A percentile compares a stretch with the other conserved stretches of the same genome.
These are phyloP conservation scores for Lumbricus terrestris DNA, from an alignment of 2,888 invertebrate species.

Conservation along the genomic window DNA sequence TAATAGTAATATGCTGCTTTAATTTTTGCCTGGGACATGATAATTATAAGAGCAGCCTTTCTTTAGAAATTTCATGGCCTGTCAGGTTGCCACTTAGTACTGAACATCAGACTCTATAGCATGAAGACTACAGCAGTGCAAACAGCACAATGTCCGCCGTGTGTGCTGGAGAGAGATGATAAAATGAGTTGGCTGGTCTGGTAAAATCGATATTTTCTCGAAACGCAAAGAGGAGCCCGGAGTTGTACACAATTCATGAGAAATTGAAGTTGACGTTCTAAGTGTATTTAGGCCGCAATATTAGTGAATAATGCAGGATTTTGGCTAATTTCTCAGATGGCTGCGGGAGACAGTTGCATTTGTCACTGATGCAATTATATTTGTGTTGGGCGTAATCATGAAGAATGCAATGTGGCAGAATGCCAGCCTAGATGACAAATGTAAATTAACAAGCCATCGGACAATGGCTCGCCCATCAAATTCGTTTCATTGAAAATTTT, in stretches of 20 bases:
- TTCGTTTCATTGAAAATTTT: slow-evolving; percentile 14
- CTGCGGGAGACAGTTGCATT: background rate
- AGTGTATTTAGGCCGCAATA: slow-evolving; percentile 11
- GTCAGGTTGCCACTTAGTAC: slow-evolving; percentile 3
- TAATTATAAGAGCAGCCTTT: background rate
- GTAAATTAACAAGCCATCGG: slow-evolving; percentile 12
- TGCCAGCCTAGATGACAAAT: slow-evolving; percentile 13
- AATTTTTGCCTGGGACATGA: background rate
- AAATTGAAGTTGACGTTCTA: slow-evolving; percentile 11
- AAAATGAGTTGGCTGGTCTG: background rate
- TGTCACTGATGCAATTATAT: slow-evolving; percentile 14
- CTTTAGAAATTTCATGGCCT: background rate
- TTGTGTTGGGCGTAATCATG: background rate
- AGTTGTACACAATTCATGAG: background rate
- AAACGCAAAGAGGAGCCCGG: background rate
- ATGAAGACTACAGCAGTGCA: background rate
- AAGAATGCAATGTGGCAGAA: slow-evolving; percentile 13
- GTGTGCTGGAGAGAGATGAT: background rate
- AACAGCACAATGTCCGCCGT: background rate
- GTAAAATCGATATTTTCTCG: slow-evolving; percentile 4
- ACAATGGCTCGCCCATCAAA: slow-evolving; percentile 12
- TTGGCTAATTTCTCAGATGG: slow-evolving; percentile 15
- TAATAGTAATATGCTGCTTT: background rate
- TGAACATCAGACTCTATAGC: background rate
- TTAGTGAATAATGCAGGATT: slow-evolving; percentile 15